Percentiles rank a stretch among this genome's conserved stretches.
Evolutionary conservation across 2,888 invertebrate species (phyloP).

Genomic region (Sthenelais limicola): DNA sequence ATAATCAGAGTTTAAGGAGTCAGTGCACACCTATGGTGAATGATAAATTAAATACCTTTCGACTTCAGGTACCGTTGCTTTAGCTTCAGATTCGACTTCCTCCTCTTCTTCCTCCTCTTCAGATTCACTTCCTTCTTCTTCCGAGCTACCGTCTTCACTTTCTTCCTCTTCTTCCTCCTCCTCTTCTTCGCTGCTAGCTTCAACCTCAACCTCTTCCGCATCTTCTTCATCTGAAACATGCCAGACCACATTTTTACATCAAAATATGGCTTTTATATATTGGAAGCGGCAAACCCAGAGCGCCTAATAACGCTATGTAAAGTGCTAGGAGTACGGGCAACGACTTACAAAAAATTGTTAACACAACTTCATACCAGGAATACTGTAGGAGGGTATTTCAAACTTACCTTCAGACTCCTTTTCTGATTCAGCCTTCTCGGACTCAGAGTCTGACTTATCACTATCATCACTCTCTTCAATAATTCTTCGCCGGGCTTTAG

Average conservation of each 20-base stretch:
- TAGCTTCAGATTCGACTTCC: slow-evolving; percentile 51
- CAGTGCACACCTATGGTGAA: too few species aligned
- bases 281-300: too few species aligned
- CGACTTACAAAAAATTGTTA: too few species aligned
- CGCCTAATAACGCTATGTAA: too few species aligned
- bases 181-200: slow-evolving; percentile 46
- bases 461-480: slow-evolving; percentile 42
- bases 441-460: slow-evolving; percentile 45
- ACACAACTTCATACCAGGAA: too few species aligned
- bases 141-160: slow-evolving; percentile 40
- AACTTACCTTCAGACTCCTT: slow-evolving; percentile 26
- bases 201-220: slow-evolving; percentile 49
- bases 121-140: slow-evolving; percentile 53
- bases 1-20: too few species aligned
- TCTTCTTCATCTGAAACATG: slow-evolving; percentile 48
- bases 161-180: slow-evolving; percentile 47
- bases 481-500: slow-evolving; percentile 5
- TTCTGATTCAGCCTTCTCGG: slow-evolving; percentile 33
- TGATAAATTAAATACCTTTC: too few species aligned
- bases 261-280: too few species aligned
- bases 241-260: too few species aligned
- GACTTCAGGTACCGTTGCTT: neutral
- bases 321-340: too few species aligned
- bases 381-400: too few species aligned
- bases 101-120: slow-evolving; percentile 52